Evolutionary conservation across 2,797 vertebrate species (phyloP).

Genomic region (Halcyon chelicuti): DNA sequence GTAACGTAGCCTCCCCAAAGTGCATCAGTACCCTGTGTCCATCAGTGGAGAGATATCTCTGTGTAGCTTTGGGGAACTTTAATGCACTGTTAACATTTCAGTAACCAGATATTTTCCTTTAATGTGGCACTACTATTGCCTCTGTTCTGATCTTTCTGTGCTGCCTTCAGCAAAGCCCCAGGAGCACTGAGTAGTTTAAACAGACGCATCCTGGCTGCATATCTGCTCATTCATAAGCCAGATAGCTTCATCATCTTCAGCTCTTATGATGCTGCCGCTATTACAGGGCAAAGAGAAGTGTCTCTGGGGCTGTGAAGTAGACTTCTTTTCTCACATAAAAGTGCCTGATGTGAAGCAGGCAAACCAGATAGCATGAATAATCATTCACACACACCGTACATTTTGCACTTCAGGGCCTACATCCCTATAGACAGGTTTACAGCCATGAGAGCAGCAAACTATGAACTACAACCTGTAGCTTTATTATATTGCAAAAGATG

Average conservation of each 20-base stretch:
- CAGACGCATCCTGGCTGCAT: not conserved
- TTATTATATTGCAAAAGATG: not conserved
- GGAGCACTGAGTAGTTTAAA: not conserved
- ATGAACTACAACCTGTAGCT: not conserved
- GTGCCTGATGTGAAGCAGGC: not conserved
- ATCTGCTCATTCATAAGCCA: not conserved
- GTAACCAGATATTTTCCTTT: not conserved
- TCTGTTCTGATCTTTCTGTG: not conserved
- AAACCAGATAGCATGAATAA: not conserved
- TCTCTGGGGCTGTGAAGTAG: not conserved
- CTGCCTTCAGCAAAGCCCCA: not conserved
- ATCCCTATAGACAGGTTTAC: not conserved
- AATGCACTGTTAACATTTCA: not conserved
- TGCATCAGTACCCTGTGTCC: not conserved
- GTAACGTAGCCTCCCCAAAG: not conserved
- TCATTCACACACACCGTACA: not conserved
- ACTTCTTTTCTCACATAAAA: not conserved
- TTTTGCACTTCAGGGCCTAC: not conserved
- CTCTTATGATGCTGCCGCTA: accelerated
- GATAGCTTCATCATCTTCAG: not conserved
- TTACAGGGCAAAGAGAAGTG: not conserved
- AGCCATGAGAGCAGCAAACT: not conserved
- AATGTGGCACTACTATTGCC: accelerated
- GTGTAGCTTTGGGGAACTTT: not conserved
- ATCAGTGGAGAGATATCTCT: not conserved